phyloP scores from a whole-genome alignment of 2,888 invertebrate genomes.

The Nysson spinosus region DNA sequence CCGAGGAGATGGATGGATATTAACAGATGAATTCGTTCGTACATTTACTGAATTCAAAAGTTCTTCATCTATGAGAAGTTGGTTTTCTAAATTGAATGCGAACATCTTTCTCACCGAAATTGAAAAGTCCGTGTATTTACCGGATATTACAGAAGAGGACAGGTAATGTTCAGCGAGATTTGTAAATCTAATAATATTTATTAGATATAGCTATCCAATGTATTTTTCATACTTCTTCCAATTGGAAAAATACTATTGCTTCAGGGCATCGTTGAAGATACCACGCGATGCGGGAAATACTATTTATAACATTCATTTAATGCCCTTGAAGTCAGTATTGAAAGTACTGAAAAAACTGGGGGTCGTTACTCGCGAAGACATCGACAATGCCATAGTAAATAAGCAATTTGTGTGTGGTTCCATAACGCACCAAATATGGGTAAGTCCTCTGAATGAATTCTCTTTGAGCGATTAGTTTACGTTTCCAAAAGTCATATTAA shows the following conservation, averaged over 20 bases:
- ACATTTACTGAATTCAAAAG: conserved; percentile 54
- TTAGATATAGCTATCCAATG: background rate
- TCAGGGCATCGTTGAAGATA: conserved; percentile 46
- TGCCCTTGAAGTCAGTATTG: conserved; percentile 52
- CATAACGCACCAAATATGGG: conserved; percentile 24
- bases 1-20: conserved; percentile 61
- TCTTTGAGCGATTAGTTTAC: background rate
- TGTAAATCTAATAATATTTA: background rate
- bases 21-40: conserved; percentile 57
- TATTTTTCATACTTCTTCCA: background rate
- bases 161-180: conserved; percentile 46
- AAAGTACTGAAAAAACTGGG: conserved; percentile 50
- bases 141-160: conserved; percentile 51
- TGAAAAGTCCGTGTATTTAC: conserved; percentile 38
- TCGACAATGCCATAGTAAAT: background rate
- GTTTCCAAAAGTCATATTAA: too few relatives aligned
- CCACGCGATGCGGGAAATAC: conserved; percentile 38
- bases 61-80: conserved; percentile 29
- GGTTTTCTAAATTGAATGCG: conserved; percentile 35
- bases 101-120: conserved; percentile 41
- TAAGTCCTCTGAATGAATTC: conserved; percentile 16
- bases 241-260: conserved; percentile 7
- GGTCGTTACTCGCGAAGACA: conserved; percentile 21
- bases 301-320: conserved; percentile 42
- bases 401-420: conserved; percentile 11